These are phyloP conservation scores for Tinamus major DNA, from an alignment of 2,797 vertebrate species.

Conservation along the genomic window DNA sequence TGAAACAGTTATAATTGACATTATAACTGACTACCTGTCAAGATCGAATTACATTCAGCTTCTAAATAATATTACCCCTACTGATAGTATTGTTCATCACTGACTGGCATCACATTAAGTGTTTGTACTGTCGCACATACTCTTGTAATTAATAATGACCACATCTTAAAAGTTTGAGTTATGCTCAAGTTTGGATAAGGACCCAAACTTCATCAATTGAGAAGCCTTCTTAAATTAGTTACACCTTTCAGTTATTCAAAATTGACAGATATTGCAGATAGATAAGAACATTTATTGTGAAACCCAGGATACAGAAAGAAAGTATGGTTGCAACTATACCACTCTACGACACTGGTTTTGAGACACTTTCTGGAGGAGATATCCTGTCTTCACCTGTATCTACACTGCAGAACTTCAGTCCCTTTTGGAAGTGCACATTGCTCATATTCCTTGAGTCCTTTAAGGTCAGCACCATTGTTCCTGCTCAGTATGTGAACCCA, in stretches of 20 bases:
- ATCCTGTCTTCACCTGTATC: not conserved
- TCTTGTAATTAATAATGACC: not conserved
- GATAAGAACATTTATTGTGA: not conserved
- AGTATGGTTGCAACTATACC: not conserved
- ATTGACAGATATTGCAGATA: not conserved
- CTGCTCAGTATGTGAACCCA: not conserved
- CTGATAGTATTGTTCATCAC: conserved; percentile 15
- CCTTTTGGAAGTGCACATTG: not conserved
- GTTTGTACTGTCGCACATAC: not conserved
- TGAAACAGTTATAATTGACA: conserved; percentile 56
- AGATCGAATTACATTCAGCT: conserved; percentile 1
- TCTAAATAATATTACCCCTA: conserved; percentile 29
- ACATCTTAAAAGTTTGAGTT: not conserved
- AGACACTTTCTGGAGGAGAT: not conserved
- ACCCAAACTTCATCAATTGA: not conserved
- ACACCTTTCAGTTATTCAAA: not conserved
- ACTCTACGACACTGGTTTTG: not conserved
- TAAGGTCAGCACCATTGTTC: not conserved
- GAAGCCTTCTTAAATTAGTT: not conserved
- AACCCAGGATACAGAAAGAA: not conserved
- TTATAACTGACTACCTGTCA: conserved; percentile 59
- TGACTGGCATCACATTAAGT: conserved; percentile 2
- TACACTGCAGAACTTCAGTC: not conserved
- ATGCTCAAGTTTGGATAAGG: not conserved
- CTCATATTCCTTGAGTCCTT: not conserved